phyloP scores from a whole-genome alignment of 2,888 invertebrate genomes.

The Cantharis nigra region DNA sequence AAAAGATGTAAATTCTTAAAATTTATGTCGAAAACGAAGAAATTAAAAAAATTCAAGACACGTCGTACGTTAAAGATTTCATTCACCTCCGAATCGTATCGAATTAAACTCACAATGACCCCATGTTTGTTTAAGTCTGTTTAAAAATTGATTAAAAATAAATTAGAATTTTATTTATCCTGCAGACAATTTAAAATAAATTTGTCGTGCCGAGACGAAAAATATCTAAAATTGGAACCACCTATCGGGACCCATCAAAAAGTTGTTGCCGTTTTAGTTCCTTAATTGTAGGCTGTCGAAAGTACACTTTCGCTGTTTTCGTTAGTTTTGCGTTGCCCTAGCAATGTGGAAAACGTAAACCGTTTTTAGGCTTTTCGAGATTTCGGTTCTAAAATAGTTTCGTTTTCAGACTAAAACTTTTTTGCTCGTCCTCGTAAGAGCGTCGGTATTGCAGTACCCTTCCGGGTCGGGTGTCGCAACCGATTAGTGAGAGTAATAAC shows the following conservation, averaged over 20 bases:
- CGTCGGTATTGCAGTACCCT: constrained; percentile 13
- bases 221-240: not conserved
- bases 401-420: not conserved
- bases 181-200: not conserved
- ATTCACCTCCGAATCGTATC: not conserved
- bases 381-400: not conserved
- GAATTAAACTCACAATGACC: not conserved
- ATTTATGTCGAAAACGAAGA: not conserved
- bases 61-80: not conserved
- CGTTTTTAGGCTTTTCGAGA: not conserved
- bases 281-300: not conserved
- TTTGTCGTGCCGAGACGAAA: not conserved
- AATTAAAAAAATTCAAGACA: not conserved
- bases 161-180: not conserved
- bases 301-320: not conserved
- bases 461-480: constrained; percentile 28
- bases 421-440: not conserved
- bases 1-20: not conserved
- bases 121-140: not conserved
- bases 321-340: not conserved
- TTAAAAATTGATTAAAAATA: not conserved
- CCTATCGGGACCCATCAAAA: not conserved
- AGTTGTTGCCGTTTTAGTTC: not conserved
- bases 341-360: not conserved
- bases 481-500: constrained; percentile 43